Evolutionary conservation across 2,797 vertebrate species (phyloP).

Genomic region (Mallotus villosus): DNA sequence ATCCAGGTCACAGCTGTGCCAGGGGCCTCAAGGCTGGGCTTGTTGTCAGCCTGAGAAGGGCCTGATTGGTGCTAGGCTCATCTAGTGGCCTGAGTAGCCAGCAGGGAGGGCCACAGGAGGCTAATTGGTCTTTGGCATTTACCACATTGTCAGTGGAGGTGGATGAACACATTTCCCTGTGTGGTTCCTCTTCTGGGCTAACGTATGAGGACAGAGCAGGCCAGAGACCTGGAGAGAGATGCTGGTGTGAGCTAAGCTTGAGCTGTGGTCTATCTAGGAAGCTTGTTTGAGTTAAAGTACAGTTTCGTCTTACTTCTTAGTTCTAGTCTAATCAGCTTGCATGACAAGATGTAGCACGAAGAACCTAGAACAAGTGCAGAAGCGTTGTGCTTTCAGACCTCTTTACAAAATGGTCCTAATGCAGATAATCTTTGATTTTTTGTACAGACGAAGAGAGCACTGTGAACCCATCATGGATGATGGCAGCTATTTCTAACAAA

Average conservation of each 20-base stretch:
- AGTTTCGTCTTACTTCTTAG: too few relatives aligned
- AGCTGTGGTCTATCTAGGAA: too few relatives aligned
- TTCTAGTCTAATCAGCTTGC: too few relatives aligned
- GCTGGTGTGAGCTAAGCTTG: background rate
- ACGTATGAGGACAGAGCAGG: conserved; percentile 40
- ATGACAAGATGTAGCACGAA: too few relatives aligned
- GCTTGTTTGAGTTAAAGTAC: too few relatives aligned
- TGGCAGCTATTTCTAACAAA: background rate
- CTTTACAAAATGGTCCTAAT: too few relatives aligned
- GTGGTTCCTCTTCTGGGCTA: conserved; percentile 62
- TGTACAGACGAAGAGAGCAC: background rate
- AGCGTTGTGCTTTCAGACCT: too few relatives aligned
- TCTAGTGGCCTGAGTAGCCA: conserved; percentile 52
- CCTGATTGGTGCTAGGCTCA: conserved; percentile 64
- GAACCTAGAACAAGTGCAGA: too few relatives aligned
- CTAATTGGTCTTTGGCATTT: conserved; percentile 82
- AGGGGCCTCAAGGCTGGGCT: background rate
- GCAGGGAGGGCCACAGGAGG: conserved; percentile 60
- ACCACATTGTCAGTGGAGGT: conserved; percentile 73
- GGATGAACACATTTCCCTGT: conserved; percentile 61
- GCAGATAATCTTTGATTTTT: background rate
- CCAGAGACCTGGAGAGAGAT: background rate
- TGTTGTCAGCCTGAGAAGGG: conserved; percentile 6
- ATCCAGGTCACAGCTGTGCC: background rate
- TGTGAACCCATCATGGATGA: background rate